Percentiles rank a stretch among this genome's conserved stretches.
phyloP scores from a whole-genome alignment of 2,797 vertebrate species.

The Mormyrops boulengeri region DNA sequence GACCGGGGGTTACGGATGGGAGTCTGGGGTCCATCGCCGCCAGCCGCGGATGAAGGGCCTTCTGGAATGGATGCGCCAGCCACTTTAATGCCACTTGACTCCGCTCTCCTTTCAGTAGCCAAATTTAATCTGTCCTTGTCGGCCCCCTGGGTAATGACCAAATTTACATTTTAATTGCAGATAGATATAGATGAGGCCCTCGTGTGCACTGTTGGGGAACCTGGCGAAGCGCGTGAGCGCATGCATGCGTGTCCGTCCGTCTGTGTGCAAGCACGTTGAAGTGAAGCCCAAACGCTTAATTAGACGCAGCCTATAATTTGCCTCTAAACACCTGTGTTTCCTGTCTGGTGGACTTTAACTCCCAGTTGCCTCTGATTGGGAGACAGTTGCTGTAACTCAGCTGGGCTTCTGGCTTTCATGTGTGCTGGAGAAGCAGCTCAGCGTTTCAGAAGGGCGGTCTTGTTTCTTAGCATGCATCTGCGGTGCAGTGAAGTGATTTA shows the following conservation, averaged over 20 bases:
- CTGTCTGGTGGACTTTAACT: neutral
- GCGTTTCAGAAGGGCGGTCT: neutral
- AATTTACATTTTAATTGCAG: conserved; percentile 19
- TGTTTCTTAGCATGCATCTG: neutral
- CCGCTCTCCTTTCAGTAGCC: neutral
- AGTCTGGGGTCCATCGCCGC: neutral
- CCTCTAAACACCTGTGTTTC: neutral
- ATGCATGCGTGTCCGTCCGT: neutral
- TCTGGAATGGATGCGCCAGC: neutral
- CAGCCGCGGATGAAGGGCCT: neutral
- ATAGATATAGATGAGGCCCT: neutral
- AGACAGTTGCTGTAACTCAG: neutral
- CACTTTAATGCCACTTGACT: neutral
- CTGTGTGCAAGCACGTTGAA: neutral
- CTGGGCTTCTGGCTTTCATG: neutral
- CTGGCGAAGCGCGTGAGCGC: too few species aligned
- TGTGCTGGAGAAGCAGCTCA: neutral
- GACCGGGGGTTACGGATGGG: neutral
- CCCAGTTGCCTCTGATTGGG: neutral
- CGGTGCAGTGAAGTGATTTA: neutral
- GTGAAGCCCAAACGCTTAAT: neutral
- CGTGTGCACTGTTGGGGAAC: neutral
- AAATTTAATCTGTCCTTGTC: conserved; percentile 12
- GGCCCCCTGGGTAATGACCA: neutral
- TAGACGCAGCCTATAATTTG: neutral